Percentiles rank a stretch among this genome's conserved stretches.
Conservation (phyloP, 2,888 invertebrate genomes). For the Odontothrips loti region DNA sequence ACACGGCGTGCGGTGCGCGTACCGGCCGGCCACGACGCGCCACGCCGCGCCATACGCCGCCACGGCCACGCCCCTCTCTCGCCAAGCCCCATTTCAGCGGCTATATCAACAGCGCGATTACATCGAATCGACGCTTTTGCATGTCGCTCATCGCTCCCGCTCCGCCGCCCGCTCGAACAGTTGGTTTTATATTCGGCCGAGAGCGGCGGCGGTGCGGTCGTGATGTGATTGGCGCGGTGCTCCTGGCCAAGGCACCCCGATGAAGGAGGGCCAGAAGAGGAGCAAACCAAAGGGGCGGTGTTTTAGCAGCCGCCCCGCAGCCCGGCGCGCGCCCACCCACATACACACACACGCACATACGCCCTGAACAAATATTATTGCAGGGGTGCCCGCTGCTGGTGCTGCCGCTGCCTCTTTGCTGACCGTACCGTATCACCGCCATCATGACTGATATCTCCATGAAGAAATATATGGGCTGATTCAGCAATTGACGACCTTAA, state of each 20-base stretch:
- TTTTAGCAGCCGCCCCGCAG: background rate
- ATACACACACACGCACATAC: no score
- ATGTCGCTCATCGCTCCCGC: background rate
- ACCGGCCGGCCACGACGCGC: background rate
- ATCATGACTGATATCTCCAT: background rate
- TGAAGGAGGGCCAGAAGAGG: no score
- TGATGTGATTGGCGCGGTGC: no score
- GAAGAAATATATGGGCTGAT: background rate
- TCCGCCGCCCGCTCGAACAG: background rate
- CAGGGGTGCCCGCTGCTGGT: background rate
- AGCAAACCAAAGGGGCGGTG: no score
- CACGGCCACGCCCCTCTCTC: background rate
- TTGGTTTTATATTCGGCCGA: background rate
- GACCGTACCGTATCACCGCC: background rate
- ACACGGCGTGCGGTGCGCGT: background rate
- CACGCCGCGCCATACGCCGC: background rate
- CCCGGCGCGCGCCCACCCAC: no score
- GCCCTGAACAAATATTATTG: slow-evolving; percentile 11
- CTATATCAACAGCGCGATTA: background rate
- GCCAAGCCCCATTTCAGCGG: no score
- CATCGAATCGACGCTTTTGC: background rate
- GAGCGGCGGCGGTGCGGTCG: no score
- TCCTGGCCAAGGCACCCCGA: no score
- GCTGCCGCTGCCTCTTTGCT: background rate
- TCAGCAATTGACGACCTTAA: no score